Evolutionary conservation across 2,888 invertebrate species (phyloP).

Genomic region (Pollenia amentaria): DNA sequence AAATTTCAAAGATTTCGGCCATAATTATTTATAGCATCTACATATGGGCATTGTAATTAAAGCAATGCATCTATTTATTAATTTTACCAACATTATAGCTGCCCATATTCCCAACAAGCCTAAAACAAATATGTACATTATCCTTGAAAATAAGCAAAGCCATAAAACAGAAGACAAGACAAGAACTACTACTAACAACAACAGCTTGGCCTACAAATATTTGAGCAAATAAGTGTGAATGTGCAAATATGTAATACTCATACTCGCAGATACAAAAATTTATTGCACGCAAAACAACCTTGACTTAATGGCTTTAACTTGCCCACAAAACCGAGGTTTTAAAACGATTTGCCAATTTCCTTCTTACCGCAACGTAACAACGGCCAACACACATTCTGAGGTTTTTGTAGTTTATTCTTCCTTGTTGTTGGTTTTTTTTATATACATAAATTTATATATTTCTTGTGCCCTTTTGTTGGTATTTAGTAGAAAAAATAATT

Average conservation of each 20-base stretch:
- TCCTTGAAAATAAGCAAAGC: slow-evolving; percentile 64
- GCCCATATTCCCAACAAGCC: slow-evolving; percentile 48
- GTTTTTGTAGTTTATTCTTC: slow-evolving; percentile 18
- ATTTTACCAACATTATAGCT: slow-evolving; percentile 27
- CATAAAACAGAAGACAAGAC: slow-evolving; percentile 37
- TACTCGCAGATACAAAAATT: slow-evolving; percentile 49
- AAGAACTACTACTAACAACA: slow-evolving; percentile 27
- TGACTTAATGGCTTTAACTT: slow-evolving; percentile 71
- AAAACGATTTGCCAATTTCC: slow-evolving; percentile 67
- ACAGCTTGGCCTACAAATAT: slow-evolving; percentile 9
- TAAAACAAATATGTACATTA: slow-evolving; percentile 57
- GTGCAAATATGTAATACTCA: slow-evolving; percentile 18
- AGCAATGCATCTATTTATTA: neutral
- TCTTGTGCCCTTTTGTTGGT: slow-evolving; percentile 8
- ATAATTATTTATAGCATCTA: neutral
- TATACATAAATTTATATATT: neutral
- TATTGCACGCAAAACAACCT: slow-evolving; percentile 73
- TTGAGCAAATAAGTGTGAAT: slow-evolving; percentile 52
- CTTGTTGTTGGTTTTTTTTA: neutral
- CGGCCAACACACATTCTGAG: slow-evolving; percentile 12
- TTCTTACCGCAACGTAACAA: slow-evolving; percentile 57
- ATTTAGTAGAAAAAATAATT: slow-evolving; percentile 59
- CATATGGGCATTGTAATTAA: slow-evolving; percentile 10
- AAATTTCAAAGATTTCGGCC: slow-evolving; percentile 11
- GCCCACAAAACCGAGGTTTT: slow-evolving; percentile 67